Evolutionary conservation across 2,113 vertebrate species (phyloP), one percentile per base, ranked within the genome.

Genomic region (Callorhinus ursinus): DNA sequence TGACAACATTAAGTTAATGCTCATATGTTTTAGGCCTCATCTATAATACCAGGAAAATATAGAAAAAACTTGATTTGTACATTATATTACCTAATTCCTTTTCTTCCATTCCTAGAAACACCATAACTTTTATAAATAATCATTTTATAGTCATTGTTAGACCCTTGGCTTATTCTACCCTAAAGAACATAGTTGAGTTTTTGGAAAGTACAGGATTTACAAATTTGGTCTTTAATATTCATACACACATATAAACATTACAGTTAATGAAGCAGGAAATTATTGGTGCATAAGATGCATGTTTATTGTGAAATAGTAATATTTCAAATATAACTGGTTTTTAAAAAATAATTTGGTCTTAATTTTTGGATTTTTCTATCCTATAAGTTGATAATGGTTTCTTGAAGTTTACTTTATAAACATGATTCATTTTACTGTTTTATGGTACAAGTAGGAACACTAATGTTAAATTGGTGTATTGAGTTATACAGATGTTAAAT

Each of bases 321-420:
- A 98, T 86, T 96, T 98, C 82, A 97, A 96, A 79, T 93, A 14
- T 65, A 19, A 93, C 57, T 93, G 67, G 95, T 94, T 95, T 98
- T 98, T 97, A 71, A 79, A 82, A 95, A 96, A 94, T 53, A 96
- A 98, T 98, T 98, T 19, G 65, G 97, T 97, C 97, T 97, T 96
- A 98, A 96, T 76, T 98, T 96, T 96, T 96, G 82, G 24, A 76
- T 96, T 98, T 97, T 97, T 97, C 77, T 88, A 65, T 93, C 53
- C 19, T 89, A 0, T 96, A 97, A 95, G 96, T 97, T 98, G 86
- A 98, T 98, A 98, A 98, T 98, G 97, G 92, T 98, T 98, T 96
- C 95, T 98, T 94, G 84, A 98, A 22, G 92, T 96, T 98, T 89
- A 92, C 92, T 98, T 98, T 94, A 96, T 96, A 93, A 96, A 98